Conservation (phyloP, 2,888 invertebrate species). For the Athetis lepigone region DNA sequence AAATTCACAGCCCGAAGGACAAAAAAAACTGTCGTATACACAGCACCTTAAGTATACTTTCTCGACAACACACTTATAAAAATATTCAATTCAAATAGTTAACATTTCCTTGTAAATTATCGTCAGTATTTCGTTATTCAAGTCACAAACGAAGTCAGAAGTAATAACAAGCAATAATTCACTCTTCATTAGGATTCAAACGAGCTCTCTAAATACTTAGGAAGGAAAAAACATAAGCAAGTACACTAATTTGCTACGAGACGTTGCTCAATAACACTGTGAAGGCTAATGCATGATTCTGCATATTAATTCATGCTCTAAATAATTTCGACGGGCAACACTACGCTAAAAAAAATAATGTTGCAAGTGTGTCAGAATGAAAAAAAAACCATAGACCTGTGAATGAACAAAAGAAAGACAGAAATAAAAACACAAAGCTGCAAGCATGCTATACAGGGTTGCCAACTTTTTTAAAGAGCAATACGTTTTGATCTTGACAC, state of each 20-base stretch:
- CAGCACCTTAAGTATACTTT: too few relatives aligned
- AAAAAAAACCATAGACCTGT: slow-evolving; percentile 23
- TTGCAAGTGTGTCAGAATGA: slow-evolving; percentile 4
- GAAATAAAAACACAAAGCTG: slow-evolving; percentile 9
- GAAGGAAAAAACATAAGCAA: slow-evolving; percentile 37
- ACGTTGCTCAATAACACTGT: slow-evolving; percentile 43
- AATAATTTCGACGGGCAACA: slow-evolving; percentile 32
- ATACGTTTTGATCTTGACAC: too few relatives aligned
- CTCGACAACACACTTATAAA: too few relatives aligned
- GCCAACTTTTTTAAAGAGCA: too few relatives aligned
- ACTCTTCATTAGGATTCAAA: slow-evolving; percentile 39
- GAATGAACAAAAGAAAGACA: slow-evolving; percentile 5
- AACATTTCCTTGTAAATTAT: too few relatives aligned
- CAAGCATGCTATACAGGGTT: slow-evolving; percentile 30
- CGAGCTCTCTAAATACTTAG: slow-evolving; percentile 35
- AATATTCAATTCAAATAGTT: too few relatives aligned
- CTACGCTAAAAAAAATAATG: slow-evolving; percentile 9
- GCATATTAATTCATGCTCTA: slow-evolving; percentile 53
- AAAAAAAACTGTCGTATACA: too few relatives aligned
- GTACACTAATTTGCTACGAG: slow-evolving; percentile 38
- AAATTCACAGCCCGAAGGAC: too few relatives aligned
- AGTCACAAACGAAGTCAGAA: slow-evolving; percentile 1
- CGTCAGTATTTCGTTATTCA: too few relatives aligned
- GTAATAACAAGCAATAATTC: background rate
- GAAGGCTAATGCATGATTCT: slow-evolving; percentile 41